Evolutionary conservation across 2,113 vertebrate genomes (phyloP), one percentile per base, ranked within the genome.

Genomic region (mouse (Mus musculus)): DNA sequence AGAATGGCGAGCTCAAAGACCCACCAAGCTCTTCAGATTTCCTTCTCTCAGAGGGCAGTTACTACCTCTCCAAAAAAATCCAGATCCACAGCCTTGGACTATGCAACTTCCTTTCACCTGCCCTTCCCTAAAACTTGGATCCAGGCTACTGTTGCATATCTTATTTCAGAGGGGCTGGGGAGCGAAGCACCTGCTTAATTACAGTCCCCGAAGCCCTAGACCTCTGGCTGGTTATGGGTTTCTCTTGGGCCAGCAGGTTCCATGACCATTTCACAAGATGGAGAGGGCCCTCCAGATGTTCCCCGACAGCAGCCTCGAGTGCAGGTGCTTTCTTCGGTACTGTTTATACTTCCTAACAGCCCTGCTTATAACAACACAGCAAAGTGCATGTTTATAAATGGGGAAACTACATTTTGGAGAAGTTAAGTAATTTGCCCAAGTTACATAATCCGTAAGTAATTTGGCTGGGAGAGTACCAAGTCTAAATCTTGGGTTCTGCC

Each of bases 361-460:
- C 71, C n/a, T 78, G 36, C 67, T 96, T 88, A 11, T 59, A 93
- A 94, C 77, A 91, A 91, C 85, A 89, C 7, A 89, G 85, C 8
- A 14, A 95, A 90, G 94, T 91, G 49, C 71, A 19, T 88, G 85
- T 95, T 96, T 95, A 84, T 82, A 95, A 95, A 88, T 22, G 71
- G 94, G 81, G 78, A 94, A 93, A 94, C 76, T 67, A 61, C 81
- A 61, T 80, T 77, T 81, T 71, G 72, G 82, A 92, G 73, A 95
- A 93, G 71, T 88, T 81, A 82, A 91, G 81, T 80, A 75, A 92
- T 94, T 96, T 95, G 75, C 52, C 71, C 65, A 75, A 88, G 42
- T 88, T 95, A 80, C 84, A 88, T 91, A 96, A 96, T 85, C 78
- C 39, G 11, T 90, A 92, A 90, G 88, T 88, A 69, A 97, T 90